These are phyloP conservation scores for Pterobdella sp. DNA, from an alignment of 2,888 invertebrate genomes.

Conservation along the genomic window DNA sequence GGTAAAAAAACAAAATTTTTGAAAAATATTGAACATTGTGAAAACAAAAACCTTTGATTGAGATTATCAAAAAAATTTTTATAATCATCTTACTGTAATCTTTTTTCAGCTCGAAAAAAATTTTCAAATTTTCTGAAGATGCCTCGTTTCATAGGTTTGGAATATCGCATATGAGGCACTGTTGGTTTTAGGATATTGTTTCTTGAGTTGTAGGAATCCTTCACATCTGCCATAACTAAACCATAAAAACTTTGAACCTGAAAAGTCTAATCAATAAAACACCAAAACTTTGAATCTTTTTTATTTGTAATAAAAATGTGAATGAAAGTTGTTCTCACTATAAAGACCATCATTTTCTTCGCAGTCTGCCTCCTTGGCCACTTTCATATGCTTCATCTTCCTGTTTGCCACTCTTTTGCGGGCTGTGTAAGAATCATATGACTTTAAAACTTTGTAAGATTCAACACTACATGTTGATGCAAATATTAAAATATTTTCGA, in stretches of 20 bases:
- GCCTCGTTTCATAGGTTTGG: not conserved
- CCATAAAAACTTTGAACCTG: too few relatives aligned
- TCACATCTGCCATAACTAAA: too few relatives aligned
- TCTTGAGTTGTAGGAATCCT: too few relatives aligned
- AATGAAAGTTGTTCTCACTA: slow-evolving; percentile 26
- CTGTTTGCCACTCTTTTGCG: slow-evolving; percentile 37
- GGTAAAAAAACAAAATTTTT: not conserved
- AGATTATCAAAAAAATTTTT: not conserved
- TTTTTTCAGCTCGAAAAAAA: slow-evolving; percentile 26
- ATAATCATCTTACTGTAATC: slow-evolving; percentile 17
- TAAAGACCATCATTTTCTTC: slow-evolving; percentile 39
- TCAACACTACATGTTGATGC: too few relatives aligned
- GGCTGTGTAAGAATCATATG: slow-evolving; percentile 29
- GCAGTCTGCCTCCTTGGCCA: slow-evolving; percentile 36
- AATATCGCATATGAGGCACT: not conserved
- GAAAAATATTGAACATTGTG: not conserved
- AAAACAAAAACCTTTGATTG: not conserved
- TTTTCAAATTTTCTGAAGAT: slow-evolving; percentile 19
- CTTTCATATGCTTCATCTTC: slow-evolving; percentile 39
- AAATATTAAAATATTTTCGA: too few relatives aligned
- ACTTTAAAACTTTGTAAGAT: not conserved
- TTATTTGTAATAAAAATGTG: too few relatives aligned
- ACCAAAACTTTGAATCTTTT: too few relatives aligned
- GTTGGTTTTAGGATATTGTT: too few relatives aligned
- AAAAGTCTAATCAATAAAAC: too few relatives aligned